These are phyloP conservation scores for Protonibea diacanthus DNA, from an alignment of 2,797 vertebrate genomes.

Conservation along the genomic window DNA sequence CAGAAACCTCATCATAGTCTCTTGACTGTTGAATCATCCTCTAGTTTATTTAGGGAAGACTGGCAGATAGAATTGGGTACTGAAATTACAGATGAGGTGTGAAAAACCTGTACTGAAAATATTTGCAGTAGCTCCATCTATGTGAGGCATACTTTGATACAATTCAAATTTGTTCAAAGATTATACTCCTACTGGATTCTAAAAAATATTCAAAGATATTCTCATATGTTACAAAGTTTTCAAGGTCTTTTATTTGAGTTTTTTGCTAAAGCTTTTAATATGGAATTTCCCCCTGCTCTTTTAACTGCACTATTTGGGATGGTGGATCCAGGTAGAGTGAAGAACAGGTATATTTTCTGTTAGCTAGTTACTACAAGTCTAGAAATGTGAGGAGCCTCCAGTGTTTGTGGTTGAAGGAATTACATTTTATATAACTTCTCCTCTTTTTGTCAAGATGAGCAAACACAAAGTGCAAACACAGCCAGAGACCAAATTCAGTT, in stretches of 20 bases:
- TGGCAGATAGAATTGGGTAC: too few relatives aligned
- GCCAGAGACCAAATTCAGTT: too few relatives aligned
- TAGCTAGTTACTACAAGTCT: background rate
- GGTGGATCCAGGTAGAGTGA: background rate
- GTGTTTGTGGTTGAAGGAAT: background rate
- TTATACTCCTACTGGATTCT: too few relatives aligned
- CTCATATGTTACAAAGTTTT: too few relatives aligned
- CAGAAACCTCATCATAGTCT: too few relatives aligned
- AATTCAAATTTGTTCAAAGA: too few relatives aligned
- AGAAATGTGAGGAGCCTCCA: background rate
- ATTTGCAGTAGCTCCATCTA: background rate
- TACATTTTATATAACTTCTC: too few relatives aligned
- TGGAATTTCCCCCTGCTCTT: background rate
- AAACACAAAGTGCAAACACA: too few relatives aligned
- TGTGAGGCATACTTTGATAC: background rate
- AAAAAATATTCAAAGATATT: too few relatives aligned
- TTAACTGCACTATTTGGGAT: background rate
- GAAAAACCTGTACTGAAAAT: background rate
- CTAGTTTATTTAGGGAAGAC: background rate
- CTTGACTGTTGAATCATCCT: too few relatives aligned
- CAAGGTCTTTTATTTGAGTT: background rate
- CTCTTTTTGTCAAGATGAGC: too few relatives aligned
- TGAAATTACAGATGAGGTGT: background rate
- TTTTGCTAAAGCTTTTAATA: background rate
- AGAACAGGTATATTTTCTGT: background rate